phyloP scores from a whole-genome alignment of 2,113 vertebrate species.

The Macrotus californicus region DNA sequence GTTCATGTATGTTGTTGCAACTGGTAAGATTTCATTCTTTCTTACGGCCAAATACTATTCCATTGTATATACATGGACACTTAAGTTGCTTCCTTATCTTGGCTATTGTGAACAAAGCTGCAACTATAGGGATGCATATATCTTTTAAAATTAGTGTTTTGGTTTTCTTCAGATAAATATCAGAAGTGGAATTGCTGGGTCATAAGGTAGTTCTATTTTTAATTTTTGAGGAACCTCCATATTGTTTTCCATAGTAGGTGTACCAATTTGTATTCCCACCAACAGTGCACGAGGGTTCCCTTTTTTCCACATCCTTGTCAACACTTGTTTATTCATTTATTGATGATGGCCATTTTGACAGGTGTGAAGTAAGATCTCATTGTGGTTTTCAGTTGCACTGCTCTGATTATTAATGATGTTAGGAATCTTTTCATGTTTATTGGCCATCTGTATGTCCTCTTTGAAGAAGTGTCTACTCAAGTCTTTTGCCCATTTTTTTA shows the following conservation, averaged over 20 bases:
- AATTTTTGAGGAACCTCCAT: neutral
- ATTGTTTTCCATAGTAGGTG: neutral
- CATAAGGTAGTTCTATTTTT: neutral
- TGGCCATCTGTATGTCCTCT: neutral
- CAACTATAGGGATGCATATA: neutral
- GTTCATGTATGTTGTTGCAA: neutral
- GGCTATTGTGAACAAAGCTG: neutral
- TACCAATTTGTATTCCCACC: neutral
- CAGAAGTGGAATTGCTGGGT: neutral
- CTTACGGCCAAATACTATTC: neutral
- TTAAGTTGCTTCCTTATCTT: neutral
- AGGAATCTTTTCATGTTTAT: neutral
- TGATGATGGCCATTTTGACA: neutral
- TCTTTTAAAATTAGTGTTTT: neutral
- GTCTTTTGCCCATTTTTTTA: neutral
- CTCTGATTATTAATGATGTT: neutral
- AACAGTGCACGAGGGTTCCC: neutral
- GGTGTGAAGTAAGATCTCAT: neutral
- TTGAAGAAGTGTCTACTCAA: neutral
- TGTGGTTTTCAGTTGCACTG: neutral
- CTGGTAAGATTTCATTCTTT: neutral
- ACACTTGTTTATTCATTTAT: neutral
- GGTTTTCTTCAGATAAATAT: neutral
- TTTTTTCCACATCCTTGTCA: neutral
- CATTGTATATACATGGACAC: neutral